Evolutionary conservation across 2,113 vertebrate genomes (phyloP), one percentile per base, ranked within the genome.

Genomic region (Alligator mississippiensis): DNA sequence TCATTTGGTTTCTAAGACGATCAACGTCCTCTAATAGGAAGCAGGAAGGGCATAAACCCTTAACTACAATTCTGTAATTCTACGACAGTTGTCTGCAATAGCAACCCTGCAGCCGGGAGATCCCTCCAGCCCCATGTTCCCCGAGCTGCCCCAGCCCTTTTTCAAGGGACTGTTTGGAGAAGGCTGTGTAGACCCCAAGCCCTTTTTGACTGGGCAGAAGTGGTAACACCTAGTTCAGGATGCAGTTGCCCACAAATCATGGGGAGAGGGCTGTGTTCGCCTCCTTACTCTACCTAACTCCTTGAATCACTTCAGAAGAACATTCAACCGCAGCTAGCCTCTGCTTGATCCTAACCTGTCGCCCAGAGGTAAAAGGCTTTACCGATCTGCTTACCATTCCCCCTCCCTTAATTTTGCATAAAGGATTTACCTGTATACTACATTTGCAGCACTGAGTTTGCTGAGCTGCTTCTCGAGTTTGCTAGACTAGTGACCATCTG

Each of bases 371-470:
- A 1, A 0, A 2, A 19, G 54, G 78, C 66, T 79, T n/a, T 47
- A 47, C 17, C 75, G 6, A 62, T 9, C 19, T 60, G 11, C 0
- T 18, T 17, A 6, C 5, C 38, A 9, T 25, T 59, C 54, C 18
- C 59, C 54, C 13, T 12, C 28, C 1, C 4, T 34, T 30, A n/a
- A 47, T 76, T 18, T 63, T 55, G 82, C 47, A 9, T 47, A 47
- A 30, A 64, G 30, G 38, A 10, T 14, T 0, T 0, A 2, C 11
- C 11, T 30, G 8, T 47, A 47, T 9, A 47, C 47, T 47, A 9
- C 47, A 9, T 47, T 47, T 47, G 47, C 47, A 47, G 47, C 47
- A 47, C 47, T 9, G 47, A 8, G 47, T 80, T 10, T 76, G 89
- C 57, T 47, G 2, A 30, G 57, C 70, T 57, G 6, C 24, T 2